Conservation (phyloP, 2,797 vertebrate species). For the Craterocephalus amniculus region DNA sequence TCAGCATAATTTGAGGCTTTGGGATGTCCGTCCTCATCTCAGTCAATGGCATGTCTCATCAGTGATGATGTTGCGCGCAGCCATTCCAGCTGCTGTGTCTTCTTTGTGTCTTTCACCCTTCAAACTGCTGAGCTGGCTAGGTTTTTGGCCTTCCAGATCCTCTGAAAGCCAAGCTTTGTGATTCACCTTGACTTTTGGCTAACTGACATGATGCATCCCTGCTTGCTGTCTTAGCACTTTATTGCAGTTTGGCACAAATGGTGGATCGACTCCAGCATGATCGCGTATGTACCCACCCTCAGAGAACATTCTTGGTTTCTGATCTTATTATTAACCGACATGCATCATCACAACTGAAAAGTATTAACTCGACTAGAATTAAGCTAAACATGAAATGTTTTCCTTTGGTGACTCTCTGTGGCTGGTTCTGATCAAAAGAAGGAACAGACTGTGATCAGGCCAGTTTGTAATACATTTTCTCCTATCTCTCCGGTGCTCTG, state of each 20-base stretch:
- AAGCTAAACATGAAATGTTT: neutral
- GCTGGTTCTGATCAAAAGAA: slow-evolving; percentile 24
- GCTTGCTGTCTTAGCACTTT: slow-evolving; percentile 51
- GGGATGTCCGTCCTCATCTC: slow-evolving; percentile 44
- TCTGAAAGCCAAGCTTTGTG: slow-evolving; percentile 43
- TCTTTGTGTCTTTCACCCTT: slow-evolving; percentile 41
- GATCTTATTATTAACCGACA: no score
- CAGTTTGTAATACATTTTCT: slow-evolving; percentile 24
- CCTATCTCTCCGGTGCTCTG: neutral
- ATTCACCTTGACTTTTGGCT: slow-evolving; percentile 55
- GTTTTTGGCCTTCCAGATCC: slow-evolving; percentile 38
- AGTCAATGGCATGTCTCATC: slow-evolving; percentile 50
- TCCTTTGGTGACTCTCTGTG: slow-evolving; percentile 4
- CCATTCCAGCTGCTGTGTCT: slow-evolving; percentile 32
- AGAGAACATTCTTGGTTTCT: neutral
- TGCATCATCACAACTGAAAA: no score
- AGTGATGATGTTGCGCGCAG: slow-evolving; percentile 35
- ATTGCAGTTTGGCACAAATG: slow-evolving; percentile 40
- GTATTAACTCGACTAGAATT: no score
- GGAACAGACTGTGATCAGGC: slow-evolving; percentile 21
- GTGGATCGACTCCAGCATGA: slow-evolving; percentile 1
- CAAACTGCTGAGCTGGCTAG: slow-evolving; percentile 50
- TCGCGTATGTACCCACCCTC: neutral
- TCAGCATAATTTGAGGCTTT: slow-evolving; percentile 52
- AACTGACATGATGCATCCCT: slow-evolving; percentile 32